Conservation (phyloP, 1,140 invertebrate genomes). For the Choristoneura fumiferana region DNA sequence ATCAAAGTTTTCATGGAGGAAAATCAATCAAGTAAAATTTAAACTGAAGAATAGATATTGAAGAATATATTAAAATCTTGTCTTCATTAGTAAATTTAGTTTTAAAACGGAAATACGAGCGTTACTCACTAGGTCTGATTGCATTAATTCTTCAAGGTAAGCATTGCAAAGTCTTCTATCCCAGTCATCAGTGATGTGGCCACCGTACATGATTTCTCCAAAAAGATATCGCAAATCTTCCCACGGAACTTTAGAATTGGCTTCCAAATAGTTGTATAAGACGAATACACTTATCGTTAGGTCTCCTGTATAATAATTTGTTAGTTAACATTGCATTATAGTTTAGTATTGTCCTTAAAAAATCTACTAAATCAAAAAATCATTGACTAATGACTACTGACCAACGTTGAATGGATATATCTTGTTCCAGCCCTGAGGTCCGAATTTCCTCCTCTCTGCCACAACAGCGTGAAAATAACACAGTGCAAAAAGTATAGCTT, state of each 20-base stretch:
- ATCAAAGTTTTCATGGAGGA: too few species aligned
- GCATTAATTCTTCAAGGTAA: constrained; percentile 96
- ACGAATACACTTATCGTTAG: constrained; percentile 97
- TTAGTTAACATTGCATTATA: too few species aligned
- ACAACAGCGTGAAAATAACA: constrained; percentile 99
- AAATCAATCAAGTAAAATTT: too few species aligned
- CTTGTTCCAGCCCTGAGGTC: constrained; percentile 97
- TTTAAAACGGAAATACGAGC: too few species aligned
- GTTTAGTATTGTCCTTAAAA: too few species aligned
- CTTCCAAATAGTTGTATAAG: constrained; percentile 96
- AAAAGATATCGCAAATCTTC: constrained; percentile 93
- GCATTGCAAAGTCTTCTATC: constrained; percentile 93
- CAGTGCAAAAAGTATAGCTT: constrained; percentile 94
- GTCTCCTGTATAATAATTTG: constrained; percentile 82
- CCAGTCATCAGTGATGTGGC: constrained; percentile 99
- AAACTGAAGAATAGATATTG: too few species aligned
- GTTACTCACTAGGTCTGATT: constrained; percentile 88
- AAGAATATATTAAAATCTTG: too few species aligned
- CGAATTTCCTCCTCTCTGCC: constrained; percentile 96
- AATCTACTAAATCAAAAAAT: too few species aligned
- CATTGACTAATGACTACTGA: constrained; percentile 76
- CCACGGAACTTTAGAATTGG: constrained; percentile 95
- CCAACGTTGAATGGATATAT: constrained; percentile 90
- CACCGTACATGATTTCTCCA: constrained; percentile 99
- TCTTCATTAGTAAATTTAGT: too few species aligned